Base-by-base conservation (phyloP, 2,797 vertebrate species). In the Crenichthys baileyi region DNA sequence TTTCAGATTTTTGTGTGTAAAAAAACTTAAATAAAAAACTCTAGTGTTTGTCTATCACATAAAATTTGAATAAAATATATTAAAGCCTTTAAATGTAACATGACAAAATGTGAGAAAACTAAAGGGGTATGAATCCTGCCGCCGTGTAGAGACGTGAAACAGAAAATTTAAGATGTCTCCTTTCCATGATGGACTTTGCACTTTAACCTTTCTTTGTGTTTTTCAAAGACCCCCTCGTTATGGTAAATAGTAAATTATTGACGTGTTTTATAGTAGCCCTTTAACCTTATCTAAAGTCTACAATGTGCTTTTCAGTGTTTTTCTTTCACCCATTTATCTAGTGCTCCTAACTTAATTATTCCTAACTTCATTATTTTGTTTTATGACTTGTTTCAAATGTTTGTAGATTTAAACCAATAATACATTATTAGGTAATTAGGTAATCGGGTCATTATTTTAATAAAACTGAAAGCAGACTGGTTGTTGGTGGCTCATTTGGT, bases 161-260 rank as follows among this genome's bases (percentile, higher is more conserved):
- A 4, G 12, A 51, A 16, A 9, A 68, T 26, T 16, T 67, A 41
- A 41, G 22, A 41, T 11, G 5, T 70, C 41, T n/a, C 12, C 24
- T 46, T 22, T 70, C 22, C 63, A 41, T 41, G 63, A 41, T 13
- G 41, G 39, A 68, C 65, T 68, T 68, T 70, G 67, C 15, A 70
- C 67, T 70, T 70, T 70, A 70, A 15, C 44, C 13, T 48, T 44
- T 44, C 8, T n/a, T 22, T 68, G 39, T 68, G 39, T 65, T 7
- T 31, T 44, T 68, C 7, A 68, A 44, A 70, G 24, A 70, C 24
- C 44, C 36, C 41, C 44, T n/a, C 44, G 26, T 26, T 48, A 36
- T 70, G 24, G 67, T 70, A 70, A 70, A 70, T 46, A 16, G 67
- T 70, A 70, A 70, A 70, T 70, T 44, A 70, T 70, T 70, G 12